Base-by-base conservation (phyloP, 2,113 vertebrate species). In the Myrmecophaga tridactyla region DNA sequence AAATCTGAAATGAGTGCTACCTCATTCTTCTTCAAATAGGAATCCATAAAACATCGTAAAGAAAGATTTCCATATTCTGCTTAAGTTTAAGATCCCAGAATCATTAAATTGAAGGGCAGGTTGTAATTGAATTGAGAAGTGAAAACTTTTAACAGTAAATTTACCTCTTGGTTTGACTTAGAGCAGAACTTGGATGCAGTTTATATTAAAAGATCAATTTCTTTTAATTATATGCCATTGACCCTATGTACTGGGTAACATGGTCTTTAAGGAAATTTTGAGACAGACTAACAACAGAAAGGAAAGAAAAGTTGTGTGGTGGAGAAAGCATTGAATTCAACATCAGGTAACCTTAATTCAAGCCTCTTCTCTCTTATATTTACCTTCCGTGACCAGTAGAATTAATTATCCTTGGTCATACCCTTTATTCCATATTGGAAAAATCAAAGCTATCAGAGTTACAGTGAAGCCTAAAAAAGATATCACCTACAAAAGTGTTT, bases 1-100 rank as follows among this genome's bases (percentile, higher is more conserved):
- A 96, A 96, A 94, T 94, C 65, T 90, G 67, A 91, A 96, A 91
- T 89, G 60, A 95, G 13, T 60, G 4, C 41, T 92, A 94, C 31
- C n/a, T 96, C 29, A 70, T 95, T 92, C n/a, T 92, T 90, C 62
- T 92, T 96, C 73, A 94, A 81, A 27, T 67, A 62, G 72, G 41
- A 96, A 85, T 81, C 14, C 53, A 90, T 95, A 92, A 70, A 72
- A 56, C 78, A 60, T 80, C 11, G 46, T 34, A 90, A 75, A 88
- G 11, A 72, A 80, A 86, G 17, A 7, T 10, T 92, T 90, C 39
- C 11, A 85, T 69, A 75, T 60, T 72, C 39, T 94, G 29, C 25
- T 92, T 73, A 62, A 36, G 48, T 87, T 91, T 85, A 92, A 84
- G n/a, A 88, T 90, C 7, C 81, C 84, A 88, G 39, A 83, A 92